Evolutionary conservation across 2,113 vertebrate genomes (phyloP), one percentile per base, ranked within the genome.

Genomic region (Marmota flaviventris): DNA sequence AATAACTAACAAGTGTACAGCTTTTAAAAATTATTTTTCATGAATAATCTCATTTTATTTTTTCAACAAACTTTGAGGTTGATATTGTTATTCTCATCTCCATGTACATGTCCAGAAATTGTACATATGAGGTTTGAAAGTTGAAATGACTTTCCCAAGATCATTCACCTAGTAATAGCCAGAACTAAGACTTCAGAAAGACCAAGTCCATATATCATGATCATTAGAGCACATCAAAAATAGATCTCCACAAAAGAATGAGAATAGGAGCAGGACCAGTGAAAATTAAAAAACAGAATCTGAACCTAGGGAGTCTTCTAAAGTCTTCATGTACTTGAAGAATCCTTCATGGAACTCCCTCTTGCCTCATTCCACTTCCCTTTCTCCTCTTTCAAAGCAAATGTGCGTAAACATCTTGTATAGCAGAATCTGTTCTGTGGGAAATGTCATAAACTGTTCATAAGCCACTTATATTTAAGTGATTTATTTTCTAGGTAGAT

Each of bases 21-120:
- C 6, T 69, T 32, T 65, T 75, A 83, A 61, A 29, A 95, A 70
- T 27, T 70, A 69, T 8, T 18, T 11, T 42, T 76, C 13, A 34
- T 45, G 82, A 24, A 77, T 53, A 10, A 93, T 75, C 20, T 75
- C 27, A 83, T 76, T 90, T 93, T 34, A 85, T 96, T 84, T 29
- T 81, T 88, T 79, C 20, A 39, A 94, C 42, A 86, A 82, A 82
- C 16, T 17, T 77, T 37, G 39, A 37, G 34, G 2, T 34, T 81
- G 48, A 67, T 75, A 45, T 53, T 82, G 20, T 58, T 58, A 37
- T 88, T 73, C 45, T 48, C 61, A 63, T 45, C 27, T 18, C 18
- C 29, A 89, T 48, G 76, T 89, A 76, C 42, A 72, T 48, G 34
- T 63, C 67, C 83, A 61, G 67, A 81, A 81, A 91, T 45, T 45